Evolutionary conservation across 2,113 vertebrate genomes (phyloP).

Genomic region (Phasianus colchicus): DNA sequence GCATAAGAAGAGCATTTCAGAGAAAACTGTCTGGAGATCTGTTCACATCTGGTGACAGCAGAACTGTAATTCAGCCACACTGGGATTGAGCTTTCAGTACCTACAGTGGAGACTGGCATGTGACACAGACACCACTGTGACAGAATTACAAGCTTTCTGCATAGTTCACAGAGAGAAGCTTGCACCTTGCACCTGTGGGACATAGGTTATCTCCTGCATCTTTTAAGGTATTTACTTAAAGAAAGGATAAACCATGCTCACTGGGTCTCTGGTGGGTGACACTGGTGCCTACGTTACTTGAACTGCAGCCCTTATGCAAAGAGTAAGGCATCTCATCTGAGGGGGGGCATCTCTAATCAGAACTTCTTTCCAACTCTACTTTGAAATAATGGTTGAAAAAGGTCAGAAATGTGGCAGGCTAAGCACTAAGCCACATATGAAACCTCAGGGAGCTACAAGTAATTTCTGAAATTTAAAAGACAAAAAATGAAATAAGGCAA

Average conservation of each 20-base stretch:
- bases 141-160: not conserved
- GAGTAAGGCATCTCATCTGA: not conserved
- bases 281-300: not conserved
- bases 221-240: not conserved
- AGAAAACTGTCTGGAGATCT: not conserved
- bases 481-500: not conserved
- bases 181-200: not conserved
- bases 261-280: not conserved
- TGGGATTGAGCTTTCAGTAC: not conserved
- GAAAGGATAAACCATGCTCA: not conserved
- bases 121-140: not conserved
- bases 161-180: not conserved
- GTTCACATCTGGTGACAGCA: not conserved
- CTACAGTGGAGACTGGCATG: accelerated
- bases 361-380: not conserved
- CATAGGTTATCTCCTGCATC: not conserved
- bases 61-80: not conserved
- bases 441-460: not conserved
- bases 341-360: not conserved
- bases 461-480: not conserved
- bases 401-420: not conserved
- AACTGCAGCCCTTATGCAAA: not conserved
- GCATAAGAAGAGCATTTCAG: not conserved
- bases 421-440: not conserved
- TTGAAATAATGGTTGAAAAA: not conserved